Evolutionary conservation across 2,888 invertebrate genomes (phyloP).

Genomic region (Catonia carolina): DNA sequence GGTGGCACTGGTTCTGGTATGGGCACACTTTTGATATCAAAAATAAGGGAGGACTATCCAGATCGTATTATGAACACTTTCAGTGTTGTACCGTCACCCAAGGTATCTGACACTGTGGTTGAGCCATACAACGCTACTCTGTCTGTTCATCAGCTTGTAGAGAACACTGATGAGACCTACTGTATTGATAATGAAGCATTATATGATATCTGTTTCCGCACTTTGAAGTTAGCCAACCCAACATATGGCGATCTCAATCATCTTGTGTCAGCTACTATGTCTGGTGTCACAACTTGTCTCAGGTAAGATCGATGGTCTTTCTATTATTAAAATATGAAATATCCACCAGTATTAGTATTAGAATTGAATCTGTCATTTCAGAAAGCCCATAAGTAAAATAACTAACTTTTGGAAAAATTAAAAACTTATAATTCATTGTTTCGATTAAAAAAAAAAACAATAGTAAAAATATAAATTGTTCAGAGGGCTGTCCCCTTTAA

Average conservation of each 20-base stretch:
- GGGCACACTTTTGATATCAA: slow-evolving; percentile 79
- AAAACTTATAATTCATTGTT: too few relatives aligned
- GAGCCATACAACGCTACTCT: slow-evolving; percentile 59
- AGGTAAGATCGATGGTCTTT: too few relatives aligned
- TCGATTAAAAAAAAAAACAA: too few relatives aligned
- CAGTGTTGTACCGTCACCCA: slow-evolving; percentile 75
- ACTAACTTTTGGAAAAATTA: too few relatives aligned
- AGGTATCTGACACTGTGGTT: slow-evolving; percentile 61
- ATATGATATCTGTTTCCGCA: slow-evolving; percentile 59
- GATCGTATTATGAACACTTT: slow-evolving; percentile 81
- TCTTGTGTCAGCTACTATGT: slow-evolving; percentile 49
- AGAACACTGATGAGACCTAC: slow-evolving; percentile 57
- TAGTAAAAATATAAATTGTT: too few relatives aligned
- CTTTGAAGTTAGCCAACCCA: slow-evolving; percentile 55
- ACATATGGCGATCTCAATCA: slow-evolving; percentile 63
- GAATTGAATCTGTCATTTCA: too few relatives aligned
- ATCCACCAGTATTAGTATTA: too few relatives aligned
- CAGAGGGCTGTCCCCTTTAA: too few relatives aligned
- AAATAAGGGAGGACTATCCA: slow-evolving; percentile 82
- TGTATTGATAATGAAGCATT: slow-evolving; percentile 59
- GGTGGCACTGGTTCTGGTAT: slow-evolving; percentile 85
- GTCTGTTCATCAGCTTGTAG: slow-evolving; percentile 55
- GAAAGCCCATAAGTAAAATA: too few relatives aligned
- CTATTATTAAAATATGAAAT: too few relatives aligned
- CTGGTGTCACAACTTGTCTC: slow-evolving; percentile 52